A percentile compares a stretch with the other conserved stretches of the same genome.
phyloP scores from a whole-genome alignment of 2,888 invertebrate species.

The Tricholauxania praeusta region DNA sequence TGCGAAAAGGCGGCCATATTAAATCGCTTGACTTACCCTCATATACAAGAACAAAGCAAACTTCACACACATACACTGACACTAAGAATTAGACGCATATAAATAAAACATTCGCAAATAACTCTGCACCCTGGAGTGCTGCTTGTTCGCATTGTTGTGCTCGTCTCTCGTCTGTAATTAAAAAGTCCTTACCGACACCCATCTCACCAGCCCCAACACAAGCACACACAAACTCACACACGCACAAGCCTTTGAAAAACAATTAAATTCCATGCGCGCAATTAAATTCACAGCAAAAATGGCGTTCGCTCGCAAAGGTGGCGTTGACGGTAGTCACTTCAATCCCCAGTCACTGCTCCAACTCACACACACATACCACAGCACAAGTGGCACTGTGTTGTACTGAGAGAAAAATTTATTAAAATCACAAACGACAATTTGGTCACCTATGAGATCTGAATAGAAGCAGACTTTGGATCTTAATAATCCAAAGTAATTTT shows the following conservation, averaged over 20 bases:
- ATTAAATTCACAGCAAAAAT: constrained; percentile 58
- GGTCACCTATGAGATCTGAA: no score
- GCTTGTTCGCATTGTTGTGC: constrained; percentile 5
- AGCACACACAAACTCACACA: constrained; percentile 53
- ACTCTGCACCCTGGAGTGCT: background rate
- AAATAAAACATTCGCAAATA: background rate
- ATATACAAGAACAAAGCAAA: background rate
- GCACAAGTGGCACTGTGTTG: background rate
- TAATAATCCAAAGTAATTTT: no score
- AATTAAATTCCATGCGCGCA: constrained; percentile 67
- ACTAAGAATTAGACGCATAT: background rate
- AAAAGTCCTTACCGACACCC: constrained; percentile 47
- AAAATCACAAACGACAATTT: no score
- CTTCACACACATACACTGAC: background rate
- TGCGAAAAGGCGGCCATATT: constrained; percentile 55
- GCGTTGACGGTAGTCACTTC: constrained; percentile 54
- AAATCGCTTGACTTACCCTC: constrained; percentile 37
- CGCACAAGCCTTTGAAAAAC: constrained; percentile 61
- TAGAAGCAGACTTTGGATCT: no score
- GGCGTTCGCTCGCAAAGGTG: background rate
- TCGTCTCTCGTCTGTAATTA: constrained; percentile 21
- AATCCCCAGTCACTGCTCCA: background rate
- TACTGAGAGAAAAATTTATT: no score
- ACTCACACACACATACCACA: background rate
- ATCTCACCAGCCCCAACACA: constrained; percentile 52